Conservation (phyloP, 1,140 invertebrate species). For the Meteorus sp. region DNA sequence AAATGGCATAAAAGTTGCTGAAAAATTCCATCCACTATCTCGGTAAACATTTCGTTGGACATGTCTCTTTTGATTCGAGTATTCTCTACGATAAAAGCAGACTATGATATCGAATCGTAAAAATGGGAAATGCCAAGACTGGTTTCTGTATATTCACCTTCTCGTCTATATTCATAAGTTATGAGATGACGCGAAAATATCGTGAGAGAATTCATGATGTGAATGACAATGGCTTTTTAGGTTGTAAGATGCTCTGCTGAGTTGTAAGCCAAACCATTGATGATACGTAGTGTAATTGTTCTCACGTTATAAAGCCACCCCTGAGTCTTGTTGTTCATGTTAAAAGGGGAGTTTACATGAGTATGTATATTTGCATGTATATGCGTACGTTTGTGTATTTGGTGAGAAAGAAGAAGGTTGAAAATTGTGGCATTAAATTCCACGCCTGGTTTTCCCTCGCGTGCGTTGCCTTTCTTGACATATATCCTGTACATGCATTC, state of each 20-base stretch:
- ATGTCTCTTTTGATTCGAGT: too few relatives aligned
- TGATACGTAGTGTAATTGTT: neutral
- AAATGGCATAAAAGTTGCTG: too few relatives aligned
- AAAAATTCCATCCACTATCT: too few relatives aligned
- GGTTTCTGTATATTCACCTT: neutral
- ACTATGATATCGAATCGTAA: too few relatives aligned
- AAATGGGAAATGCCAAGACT: too few relatives aligned
- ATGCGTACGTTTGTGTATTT: too few relatives aligned
- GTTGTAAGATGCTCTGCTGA: neutral
- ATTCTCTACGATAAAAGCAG: too few relatives aligned
- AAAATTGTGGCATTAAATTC: constrained; percentile 17
- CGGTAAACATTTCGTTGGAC: too few relatives aligned
- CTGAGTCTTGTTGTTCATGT: neutral
- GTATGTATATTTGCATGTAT: too few relatives aligned
- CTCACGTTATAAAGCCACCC: constrained; percentile 1
- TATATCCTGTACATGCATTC: neutral
- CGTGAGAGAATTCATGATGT: too few relatives aligned
- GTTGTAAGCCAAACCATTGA: neutral
- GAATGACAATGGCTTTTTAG: neutral
- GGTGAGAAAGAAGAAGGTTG: neutral
- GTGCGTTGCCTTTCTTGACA: constrained; percentile 4
- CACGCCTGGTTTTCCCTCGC: constrained; percentile 14
- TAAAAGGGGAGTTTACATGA: neutral
- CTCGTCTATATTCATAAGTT: neutral
- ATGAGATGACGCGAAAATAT: too few relatives aligned